These are phyloP conservation scores for Dynastes hyllus DNA, from an alignment of 2,888 invertebrate species.

Conservation along the genomic window DNA sequence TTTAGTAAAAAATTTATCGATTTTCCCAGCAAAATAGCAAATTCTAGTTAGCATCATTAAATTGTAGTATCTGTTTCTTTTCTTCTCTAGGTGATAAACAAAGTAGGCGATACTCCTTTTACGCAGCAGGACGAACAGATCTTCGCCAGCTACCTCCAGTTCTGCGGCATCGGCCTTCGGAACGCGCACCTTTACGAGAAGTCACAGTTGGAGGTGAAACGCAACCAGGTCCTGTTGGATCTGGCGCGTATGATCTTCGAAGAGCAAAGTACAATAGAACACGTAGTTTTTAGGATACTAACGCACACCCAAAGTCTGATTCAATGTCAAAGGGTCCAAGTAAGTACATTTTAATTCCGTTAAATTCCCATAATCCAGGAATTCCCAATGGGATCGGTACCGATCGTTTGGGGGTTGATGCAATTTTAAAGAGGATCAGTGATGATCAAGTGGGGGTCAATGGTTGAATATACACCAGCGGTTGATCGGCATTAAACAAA, in stretches of 20 bases:
- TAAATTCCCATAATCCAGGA: background rate
- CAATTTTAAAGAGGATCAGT: too few relatives aligned
- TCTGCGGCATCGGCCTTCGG: conserved; percentile 95
- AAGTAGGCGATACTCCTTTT: conserved; percentile 88
- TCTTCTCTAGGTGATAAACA: conserved; percentile 86
- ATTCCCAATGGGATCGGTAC: background rate
- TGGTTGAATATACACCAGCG: background rate
- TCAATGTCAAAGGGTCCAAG: conserved; percentile 96
- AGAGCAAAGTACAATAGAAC: conserved; percentile 96
- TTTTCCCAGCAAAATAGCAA: too few relatives aligned
- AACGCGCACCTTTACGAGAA: conserved; percentile 98
- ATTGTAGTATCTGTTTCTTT: too few relatives aligned
- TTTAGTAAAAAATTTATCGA: too few relatives aligned
- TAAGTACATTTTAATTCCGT: conserved; percentile 66
- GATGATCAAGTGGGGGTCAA: too few relatives aligned
- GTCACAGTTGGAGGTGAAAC: conserved; percentile 94
- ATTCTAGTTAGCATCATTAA: too few relatives aligned
- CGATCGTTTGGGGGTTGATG: too few relatives aligned
- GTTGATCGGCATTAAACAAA: background rate
- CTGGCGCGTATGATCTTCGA: conserved; percentile 97
- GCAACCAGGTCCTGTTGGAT: conserved; percentile 95
- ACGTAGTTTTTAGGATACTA: conserved; percentile 94
- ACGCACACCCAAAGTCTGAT: conserved; percentile 95
- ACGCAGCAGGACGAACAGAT: conserved; percentile 91
- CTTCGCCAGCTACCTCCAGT: conserved; percentile 94